Percentiles rank a stretch among this genome's conserved stretches.
Conservation (phyloP, 2,113 vertebrate genomes). For the Enhydra lutris region DNA sequence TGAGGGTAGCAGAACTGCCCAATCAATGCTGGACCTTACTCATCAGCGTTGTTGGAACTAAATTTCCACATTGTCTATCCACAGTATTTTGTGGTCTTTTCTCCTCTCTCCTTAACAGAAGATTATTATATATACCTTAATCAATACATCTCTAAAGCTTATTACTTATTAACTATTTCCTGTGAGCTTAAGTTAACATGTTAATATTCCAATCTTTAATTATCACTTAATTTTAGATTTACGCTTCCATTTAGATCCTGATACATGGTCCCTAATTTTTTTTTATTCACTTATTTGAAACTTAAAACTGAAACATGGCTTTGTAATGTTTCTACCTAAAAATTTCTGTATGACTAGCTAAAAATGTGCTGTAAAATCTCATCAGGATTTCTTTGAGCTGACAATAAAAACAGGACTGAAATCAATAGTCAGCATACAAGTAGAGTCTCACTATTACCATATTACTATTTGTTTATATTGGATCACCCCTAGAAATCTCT, state of each 20-base stretch:
- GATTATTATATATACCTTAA: not conserved
- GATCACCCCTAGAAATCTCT: not conserved
- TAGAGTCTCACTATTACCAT: not conserved
- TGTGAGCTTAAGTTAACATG: not conserved
- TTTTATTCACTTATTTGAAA: constrained; percentile 4
- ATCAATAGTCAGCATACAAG: not conserved
- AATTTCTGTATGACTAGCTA: not conserved
- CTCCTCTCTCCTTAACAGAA: not conserved
- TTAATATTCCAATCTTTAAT: not conserved
- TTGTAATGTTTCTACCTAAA: not conserved
- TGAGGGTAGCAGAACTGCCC: not conserved
- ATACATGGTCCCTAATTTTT: not conserved
- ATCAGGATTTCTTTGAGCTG: not conserved
- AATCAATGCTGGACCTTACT: not conserved
- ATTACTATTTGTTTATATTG: constrained; percentile 35
- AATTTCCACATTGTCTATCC: not conserved
- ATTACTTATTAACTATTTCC: not conserved
- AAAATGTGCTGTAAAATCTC: not conserved
- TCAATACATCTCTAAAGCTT: not conserved
- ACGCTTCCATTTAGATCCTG: not conserved
- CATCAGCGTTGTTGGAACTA: not conserved
- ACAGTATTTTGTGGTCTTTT: not conserved
- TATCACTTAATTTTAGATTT: not conserved
- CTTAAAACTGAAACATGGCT: not conserved
- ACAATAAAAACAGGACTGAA: not conserved